Evolutionary conservation across 2,113 vertebrate species (phyloP).

Genomic region (Desmodus rotundus): DNA sequence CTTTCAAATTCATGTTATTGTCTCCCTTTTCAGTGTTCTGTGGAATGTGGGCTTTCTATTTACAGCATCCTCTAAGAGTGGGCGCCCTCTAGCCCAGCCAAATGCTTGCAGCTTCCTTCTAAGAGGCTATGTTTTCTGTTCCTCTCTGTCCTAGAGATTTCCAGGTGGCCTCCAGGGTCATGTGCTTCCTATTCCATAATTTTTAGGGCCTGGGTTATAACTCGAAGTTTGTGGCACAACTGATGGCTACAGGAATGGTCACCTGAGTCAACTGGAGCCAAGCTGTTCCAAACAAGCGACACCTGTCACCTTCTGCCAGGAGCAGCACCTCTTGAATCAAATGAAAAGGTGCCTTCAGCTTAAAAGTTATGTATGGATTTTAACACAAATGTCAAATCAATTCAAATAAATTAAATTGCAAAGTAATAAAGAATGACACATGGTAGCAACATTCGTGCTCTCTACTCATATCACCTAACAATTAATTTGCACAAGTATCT

Average conservation of each 20-base stretch:
- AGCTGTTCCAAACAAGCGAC: fast-evolving
- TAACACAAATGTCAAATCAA: background rate
- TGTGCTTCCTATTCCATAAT: background rate
- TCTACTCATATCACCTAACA: background rate
- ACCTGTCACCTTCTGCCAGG: too few relatives aligned
- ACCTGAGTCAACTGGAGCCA: fast-evolving
- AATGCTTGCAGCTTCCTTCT: background rate
- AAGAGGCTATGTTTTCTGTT: background rate
- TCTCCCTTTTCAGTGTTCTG: background rate
- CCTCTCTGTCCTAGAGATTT: background rate
- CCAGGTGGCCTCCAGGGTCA: background rate
- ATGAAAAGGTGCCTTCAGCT: background rate
- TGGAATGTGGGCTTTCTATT: background rate
- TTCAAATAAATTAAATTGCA: background rate
- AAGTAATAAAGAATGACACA: background rate
- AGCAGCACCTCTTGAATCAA: background rate
- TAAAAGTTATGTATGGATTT: background rate
- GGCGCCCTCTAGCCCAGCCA: background rate
- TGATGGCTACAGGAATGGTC: fast-evolving
- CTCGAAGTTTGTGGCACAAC: too few relatives aligned
- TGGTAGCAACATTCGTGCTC: background rate
- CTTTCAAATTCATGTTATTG: background rate
- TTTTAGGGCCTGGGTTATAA: background rate
- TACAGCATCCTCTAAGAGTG: background rate
- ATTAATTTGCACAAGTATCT: background rate